These are phyloP conservation scores for Ectemnius continuus DNA, from an alignment of 2,888 invertebrate species.

Conservation along the genomic window DNA sequence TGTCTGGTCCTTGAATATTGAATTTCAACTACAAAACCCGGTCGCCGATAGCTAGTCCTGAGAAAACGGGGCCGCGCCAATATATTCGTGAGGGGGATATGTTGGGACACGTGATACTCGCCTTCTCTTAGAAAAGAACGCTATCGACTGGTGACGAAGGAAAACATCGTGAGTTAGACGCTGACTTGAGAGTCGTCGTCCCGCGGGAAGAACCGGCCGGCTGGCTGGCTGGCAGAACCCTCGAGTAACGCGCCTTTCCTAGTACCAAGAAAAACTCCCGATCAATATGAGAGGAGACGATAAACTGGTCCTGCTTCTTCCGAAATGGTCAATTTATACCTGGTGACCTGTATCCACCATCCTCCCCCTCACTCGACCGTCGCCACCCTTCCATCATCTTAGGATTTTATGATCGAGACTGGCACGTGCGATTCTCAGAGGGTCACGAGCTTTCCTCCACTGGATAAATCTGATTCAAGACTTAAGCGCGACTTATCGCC, in stretches of 20 bases:
- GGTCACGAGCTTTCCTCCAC: constrained; percentile 20
- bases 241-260: constrained; percentile 12
- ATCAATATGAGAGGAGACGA: constrained; percentile 31
- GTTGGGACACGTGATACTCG: too few species aligned
- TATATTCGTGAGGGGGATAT: too few species aligned
- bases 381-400: background rate
- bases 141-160: background rate
- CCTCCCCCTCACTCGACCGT: background rate
- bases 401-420: constrained; percentile 6
- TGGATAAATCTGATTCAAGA: constrained; percentile 40
- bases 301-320: constrained; percentile 25
- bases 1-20: too few species aligned
- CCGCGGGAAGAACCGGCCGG: constrained; percentile 2
- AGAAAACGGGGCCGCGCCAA: too few species aligned
- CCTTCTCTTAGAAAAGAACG: background rate
- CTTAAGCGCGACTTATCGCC: too few species aligned
- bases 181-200: background rate
- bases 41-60: too few species aligned
- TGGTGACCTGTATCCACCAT: constrained; percentile 15
- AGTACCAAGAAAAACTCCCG: constrained; percentile 24
- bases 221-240: background rate
- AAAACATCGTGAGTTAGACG: background rate
- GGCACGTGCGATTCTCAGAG: constrained; percentile 22
- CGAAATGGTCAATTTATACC: constrained; percentile 40
- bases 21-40: too few species aligned